phyloP scores from a whole-genome alignment of 2,888 invertebrate genomes.

The Stenotaenia linearis region DNA sequence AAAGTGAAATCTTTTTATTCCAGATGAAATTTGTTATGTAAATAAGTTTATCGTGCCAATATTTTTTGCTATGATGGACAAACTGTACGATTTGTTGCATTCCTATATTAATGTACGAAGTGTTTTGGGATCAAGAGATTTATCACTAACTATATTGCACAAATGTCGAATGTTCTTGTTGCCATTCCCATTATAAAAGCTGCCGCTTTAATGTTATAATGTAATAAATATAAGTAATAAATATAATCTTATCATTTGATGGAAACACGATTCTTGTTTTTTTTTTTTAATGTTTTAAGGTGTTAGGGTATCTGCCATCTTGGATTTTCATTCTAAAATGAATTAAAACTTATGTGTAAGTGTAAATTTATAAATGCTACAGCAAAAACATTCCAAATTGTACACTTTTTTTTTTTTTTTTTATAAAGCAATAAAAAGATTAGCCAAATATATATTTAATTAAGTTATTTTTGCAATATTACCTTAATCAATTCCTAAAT shows the following conservation, averaged over 20 bases:
- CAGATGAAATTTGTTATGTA: not conserved
- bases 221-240: not conserved
- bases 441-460: too few relatives aligned
- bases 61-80: not conserved
- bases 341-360: too few relatives aligned
- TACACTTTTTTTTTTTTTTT: too few relatives aligned
- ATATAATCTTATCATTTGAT: not conserved
- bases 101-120: not conserved
- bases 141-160: not conserved
- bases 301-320: too few relatives aligned
- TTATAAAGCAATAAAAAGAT: too few relatives aligned
- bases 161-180: not conserved
- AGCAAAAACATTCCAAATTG: too few relatives aligned
- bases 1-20: not conserved
- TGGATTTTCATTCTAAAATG: too few relatives aligned
- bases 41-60: slow-evolving; percentile 3
- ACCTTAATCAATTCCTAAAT: too few relatives aligned
- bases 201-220: not conserved
- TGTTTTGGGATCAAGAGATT: not conserved
- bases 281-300: too few relatives aligned
- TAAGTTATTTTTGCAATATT: too few relatives aligned
- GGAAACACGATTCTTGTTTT: too few relatives aligned
- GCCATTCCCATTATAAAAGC: not conserved
- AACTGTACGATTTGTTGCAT: not conserved
- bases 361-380: too few relatives aligned